Base-by-base conservation (phyloP, 2,797 vertebrate genomes). In the Megaceryle alcyon region DNA sequence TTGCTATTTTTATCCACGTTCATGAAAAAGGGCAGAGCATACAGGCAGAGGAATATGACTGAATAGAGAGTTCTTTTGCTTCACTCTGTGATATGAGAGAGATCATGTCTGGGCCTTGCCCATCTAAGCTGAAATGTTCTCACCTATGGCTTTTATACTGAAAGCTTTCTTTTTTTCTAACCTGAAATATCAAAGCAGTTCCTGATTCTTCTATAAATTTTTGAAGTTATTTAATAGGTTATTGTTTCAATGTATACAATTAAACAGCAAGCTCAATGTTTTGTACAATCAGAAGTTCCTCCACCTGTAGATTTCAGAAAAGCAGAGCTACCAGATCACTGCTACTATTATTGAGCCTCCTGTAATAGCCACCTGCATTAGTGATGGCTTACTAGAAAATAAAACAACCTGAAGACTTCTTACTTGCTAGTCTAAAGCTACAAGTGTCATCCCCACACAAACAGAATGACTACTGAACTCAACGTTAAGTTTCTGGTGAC, bases 1-100 rank as follows among this genome's bases (percentile, higher is more conserved):
- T 25, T 3, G 5, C 28, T 88, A 59, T 7, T 10, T 46, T 51
- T 13, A 39, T 4, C 5, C 0, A 0, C 15, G 4, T 65, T 64
- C 44, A 23, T 26, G 28, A 37, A 64, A 83, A 64, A 7, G 18
- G 11, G 5, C 26, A 71, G 31, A 76, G 6, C 31, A 15, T 7
- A 8, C 25, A 70, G 25, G 7, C 37, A 85, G 54, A 72, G 23
- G 12, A 57, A 28, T 12, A n/a, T 23, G 23, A 13, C 13, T 64
- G 31, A 71, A 23, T 2, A 33, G 9, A 82, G 14, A 80, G 7
- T 4, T 68, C 8, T 44, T 28, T 37, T 48, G 31, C 2, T 35
- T 44, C 2, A n/a, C 5, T 54, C 10, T 35, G 31, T 51, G 7
- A 14, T 39, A 37, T n/a, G 31, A 22, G 3, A 76, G 10, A 75